Evolutionary conservation across 2,113 vertebrate genomes (phyloP).

Genomic region (Hirundichthys speculiger): DNA sequence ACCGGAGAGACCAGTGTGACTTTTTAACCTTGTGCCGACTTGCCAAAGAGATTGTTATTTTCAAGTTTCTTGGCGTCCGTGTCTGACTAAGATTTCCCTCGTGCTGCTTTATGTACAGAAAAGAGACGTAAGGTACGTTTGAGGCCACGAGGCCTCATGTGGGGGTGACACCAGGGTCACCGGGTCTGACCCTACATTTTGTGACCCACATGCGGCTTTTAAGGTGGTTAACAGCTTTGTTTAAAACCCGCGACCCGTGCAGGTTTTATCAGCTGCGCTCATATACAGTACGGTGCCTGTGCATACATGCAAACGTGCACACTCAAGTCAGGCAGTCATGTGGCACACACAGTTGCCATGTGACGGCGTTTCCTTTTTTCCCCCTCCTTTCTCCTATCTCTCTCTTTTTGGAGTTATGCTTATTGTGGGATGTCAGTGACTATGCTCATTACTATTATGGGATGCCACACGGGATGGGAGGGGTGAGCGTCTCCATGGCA

Average conservation of each 20-base stretch:
- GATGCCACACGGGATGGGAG: conserved; percentile 72
- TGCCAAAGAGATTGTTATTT: neutral
- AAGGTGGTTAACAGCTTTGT: neutral
- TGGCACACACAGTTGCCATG: conserved; percentile 80
- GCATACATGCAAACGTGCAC: conserved; percentile 70
- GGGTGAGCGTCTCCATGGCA: conserved; percentile 74
- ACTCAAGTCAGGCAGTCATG: conserved; percentile 80
- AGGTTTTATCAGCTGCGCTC: conserved; percentile 6
- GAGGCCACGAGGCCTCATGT: neutral
- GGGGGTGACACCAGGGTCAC: conserved; percentile 31
- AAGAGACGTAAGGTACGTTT: neutral
- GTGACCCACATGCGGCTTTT: neutral
- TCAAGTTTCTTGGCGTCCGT: neutral
- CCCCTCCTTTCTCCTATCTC: conserved; percentile 57
- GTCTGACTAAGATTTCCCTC: neutral
- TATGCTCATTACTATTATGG: conserved; percentile 82
- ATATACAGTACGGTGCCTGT: conserved; percentile 50
- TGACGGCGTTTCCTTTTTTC: conserved; percentile 62
- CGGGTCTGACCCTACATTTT: conserved; percentile 8
- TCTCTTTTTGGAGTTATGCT: conserved; percentile 83
- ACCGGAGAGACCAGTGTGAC: neutral
- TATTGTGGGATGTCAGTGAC: conserved; percentile 85
- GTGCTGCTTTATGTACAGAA: neutral
- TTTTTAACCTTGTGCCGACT: conserved; percentile 25
- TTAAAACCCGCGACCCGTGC: neutral